These are phyloP conservation scores for Drosophila ficusphila DNA, from an alignment of 1,140 invertebrate genomes.

Conservation along the genomic window DNA sequence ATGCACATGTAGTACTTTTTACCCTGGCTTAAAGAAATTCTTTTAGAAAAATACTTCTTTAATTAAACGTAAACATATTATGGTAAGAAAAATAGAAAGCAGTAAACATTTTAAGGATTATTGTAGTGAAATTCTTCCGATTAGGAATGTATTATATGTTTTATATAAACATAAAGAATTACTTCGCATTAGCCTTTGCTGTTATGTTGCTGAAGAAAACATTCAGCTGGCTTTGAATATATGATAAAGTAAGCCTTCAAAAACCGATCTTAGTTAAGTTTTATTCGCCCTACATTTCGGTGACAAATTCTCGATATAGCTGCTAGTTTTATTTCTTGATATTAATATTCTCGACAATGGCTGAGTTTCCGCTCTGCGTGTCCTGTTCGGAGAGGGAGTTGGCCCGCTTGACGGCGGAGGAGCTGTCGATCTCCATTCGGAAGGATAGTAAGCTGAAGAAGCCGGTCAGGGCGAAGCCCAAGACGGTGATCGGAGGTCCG, in stretches of 20 bases:
- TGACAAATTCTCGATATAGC: conserved; percentile 9
- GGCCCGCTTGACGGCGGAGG: conserved; percentile 4
- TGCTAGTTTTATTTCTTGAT: not conserved
- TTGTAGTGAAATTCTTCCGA: no score
- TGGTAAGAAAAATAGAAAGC: no score
- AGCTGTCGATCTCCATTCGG: not conserved
- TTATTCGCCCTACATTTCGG: not conserved
- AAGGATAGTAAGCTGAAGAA: conserved; percentile 3
- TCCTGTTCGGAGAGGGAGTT: conserved; percentile 1
- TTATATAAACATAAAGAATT: no score
- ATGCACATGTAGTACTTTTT: no score
- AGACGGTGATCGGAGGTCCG: not conserved
- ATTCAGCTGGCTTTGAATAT: not conserved
- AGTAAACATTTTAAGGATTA: no score
- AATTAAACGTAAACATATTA: no score
- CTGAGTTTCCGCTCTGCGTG: conserved; percentile 34
- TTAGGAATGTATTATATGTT: no score
- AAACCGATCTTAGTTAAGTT: not conserved
- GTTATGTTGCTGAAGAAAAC: no score
- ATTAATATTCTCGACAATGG: not conserved
- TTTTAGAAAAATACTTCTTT: no score
- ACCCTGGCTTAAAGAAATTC: no score
- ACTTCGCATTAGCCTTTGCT: no score
- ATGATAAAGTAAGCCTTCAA: no score
- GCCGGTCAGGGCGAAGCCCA: not conserved